Evolutionary conservation across 2,888 invertebrate species (phyloP).

Genomic region (Zonitis immaculata): DNA sequence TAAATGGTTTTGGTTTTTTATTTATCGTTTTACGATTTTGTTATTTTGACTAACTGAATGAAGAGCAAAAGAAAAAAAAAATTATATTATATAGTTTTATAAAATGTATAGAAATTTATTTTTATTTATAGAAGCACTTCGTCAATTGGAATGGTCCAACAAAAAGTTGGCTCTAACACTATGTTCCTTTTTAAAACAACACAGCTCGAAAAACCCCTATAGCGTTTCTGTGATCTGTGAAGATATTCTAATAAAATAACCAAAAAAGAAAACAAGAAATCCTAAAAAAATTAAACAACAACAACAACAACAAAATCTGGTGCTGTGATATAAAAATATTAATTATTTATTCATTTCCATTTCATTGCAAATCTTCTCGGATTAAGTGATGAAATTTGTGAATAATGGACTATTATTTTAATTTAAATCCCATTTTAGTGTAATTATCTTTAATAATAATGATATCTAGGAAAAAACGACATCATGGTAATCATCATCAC

Average conservation of each 20-base stretch:
- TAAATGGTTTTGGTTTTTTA: too few relatives aligned
- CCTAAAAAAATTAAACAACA: not conserved
- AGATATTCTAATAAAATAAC: constrained; percentile 10
- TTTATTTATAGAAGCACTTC: constrained; percentile 42
- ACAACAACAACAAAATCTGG: not conserved
- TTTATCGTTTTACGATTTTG: too few relatives aligned
- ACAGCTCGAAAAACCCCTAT: constrained; percentile 9
- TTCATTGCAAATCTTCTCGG: not conserved
- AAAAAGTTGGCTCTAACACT: constrained; percentile 7
- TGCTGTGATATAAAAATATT: not conserved
- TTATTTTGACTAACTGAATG: too few relatives aligned
- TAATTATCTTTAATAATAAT: constrained; percentile 23
- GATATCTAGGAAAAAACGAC: constrained; percentile 28
- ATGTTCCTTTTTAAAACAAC: constrained; percentile 15
- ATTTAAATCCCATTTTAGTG: constrained; percentile 1
- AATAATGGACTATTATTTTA: constrained; percentile 9
- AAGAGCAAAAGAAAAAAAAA: too few relatives aligned
- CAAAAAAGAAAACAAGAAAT: not conserved
- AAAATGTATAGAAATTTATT: not conserved
- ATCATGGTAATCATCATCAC: constrained; percentile 32
- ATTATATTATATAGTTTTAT: too few relatives aligned
- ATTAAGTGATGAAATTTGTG: not conserved
- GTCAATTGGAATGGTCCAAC: constrained; percentile 34
- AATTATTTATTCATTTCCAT: not conserved
- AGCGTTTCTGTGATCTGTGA: constrained; percentile 15